Evolutionary conservation across 2,113 vertebrate species (phyloP), one percentile per base, ranked within the genome.

Genomic region (Myiopsitta monachus): DNA sequence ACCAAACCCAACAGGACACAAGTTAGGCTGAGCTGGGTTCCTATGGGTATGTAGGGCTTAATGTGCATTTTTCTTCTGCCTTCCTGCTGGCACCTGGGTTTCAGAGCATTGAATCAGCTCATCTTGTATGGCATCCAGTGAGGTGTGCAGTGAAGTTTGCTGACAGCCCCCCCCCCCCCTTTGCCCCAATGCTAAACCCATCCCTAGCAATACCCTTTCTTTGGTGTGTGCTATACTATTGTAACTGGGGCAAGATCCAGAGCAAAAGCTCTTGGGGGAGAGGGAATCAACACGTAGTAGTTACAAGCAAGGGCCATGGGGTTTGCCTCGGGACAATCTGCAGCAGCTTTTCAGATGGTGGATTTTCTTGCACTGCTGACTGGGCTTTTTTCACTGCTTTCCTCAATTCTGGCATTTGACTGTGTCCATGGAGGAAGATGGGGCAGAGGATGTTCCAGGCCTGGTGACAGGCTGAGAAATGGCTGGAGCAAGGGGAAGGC

Each of bases 121-220:
- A 0, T 36, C 46, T 67, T 10, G 3, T 7, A 0, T 0, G 1
- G 43, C 68, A 57, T 2, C 44, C 72, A 36, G 39, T 7, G 76
- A 54, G 46, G 33, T 18, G 70, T 39, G 67, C 47, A 3, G 85
- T 7, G 1, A 26, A 7, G 36, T 27, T 51, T 49, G 57, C 26
- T 52, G 26, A 4, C 18, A 31, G 39, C 5, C 6, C 8, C 19
- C 26, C 2, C 5, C 6, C 8, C 19, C 26, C 2, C 55, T 72
- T 44, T 63, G 21, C 39, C 19, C 49, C 43, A 23, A 0, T 27
- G 85, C 62, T 64, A 49, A 82, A 17, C n/a, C 21, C 36, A 41
- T 39, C 70, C 52, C 12, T 21, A 11, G 10, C 23, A 26, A 27
- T 7, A 11, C 49, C 12, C 6, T 17, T n/a, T 3, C 3, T 26